phyloP scores from a whole-genome alignment of 1,140 invertebrate species.

The Atta texana region DNA sequence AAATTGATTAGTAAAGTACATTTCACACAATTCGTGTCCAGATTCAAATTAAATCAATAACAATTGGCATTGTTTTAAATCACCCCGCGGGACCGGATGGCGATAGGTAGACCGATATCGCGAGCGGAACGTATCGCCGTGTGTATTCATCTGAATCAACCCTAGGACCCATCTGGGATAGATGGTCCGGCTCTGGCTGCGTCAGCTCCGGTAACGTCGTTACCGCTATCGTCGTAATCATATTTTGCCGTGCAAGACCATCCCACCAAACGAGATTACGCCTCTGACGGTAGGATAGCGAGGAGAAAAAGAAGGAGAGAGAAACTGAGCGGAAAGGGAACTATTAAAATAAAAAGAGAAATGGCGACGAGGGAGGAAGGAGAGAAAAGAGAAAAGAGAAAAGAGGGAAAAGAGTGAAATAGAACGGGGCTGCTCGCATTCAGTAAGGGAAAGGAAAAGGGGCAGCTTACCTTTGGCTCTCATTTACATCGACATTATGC shows the following conservation, averaged over 20 bases:
- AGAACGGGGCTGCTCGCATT: constrained; percentile 2
- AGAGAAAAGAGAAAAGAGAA: background rate
- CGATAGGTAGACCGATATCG: constrained; percentile 22
- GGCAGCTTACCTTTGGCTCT: constrained; percentile 70
- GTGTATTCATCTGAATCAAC: constrained; percentile 64
- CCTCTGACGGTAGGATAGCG: constrained; percentile 50
- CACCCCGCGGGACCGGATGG: constrained; percentile 39
- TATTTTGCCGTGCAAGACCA: constrained; percentile 77
- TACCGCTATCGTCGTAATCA: constrained; percentile 79
- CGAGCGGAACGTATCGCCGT: constrained; percentile 37
- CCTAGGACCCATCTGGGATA: constrained; percentile 64
- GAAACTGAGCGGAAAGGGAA: constrained; percentile 15
- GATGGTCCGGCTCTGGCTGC: constrained; percentile 70
- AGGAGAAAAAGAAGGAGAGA: constrained; percentile 34
- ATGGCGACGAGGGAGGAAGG: background rate
- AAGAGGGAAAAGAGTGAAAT: constrained; percentile 2
- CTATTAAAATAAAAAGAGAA: constrained; percentile 48
- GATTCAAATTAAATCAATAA: constrained; percentile 65
- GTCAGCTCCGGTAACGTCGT: constrained; percentile 76
- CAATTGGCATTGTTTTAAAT: constrained; percentile 72
- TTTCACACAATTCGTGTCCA: constrained; percentile 26
- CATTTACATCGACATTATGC: constrained; percentile 77
- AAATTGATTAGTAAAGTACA: background rate
- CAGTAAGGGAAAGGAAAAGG: background rate
- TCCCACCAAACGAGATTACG: constrained; percentile 71